Percentiles rank a stretch among this genome's conserved stretches.
These are phyloP conservation scores for Chrysaora quinquecirrha DNA, from an alignment of 30 jellyfish, hydroid and myxozoan species.

Conservation along the genomic window DNA sequence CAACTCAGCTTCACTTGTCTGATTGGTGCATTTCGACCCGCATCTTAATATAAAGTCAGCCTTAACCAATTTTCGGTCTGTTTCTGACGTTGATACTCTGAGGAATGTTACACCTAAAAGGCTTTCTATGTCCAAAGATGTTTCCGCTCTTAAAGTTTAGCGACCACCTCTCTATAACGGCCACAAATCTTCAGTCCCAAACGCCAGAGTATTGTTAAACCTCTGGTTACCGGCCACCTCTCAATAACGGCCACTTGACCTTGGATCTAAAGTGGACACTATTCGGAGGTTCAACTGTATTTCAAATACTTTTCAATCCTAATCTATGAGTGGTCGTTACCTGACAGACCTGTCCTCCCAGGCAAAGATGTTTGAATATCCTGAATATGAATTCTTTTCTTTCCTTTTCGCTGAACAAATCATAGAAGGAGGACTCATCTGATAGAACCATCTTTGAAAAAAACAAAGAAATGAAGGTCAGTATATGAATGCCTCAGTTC, in stretches of 20 bases:
- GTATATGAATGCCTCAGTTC: background rate
- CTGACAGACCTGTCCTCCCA: conserved; percentile 92
- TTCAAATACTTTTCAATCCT: background rate
- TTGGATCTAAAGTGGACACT: too few species aligned
- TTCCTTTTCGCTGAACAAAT: conserved; percentile 58
- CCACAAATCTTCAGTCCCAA: too few species aligned
- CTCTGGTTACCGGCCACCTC: background rate
- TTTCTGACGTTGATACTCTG: too few species aligned
- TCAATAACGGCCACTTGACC: too few species aligned
- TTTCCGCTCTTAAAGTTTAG: background rate
- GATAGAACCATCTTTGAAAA: conserved; percentile 71
- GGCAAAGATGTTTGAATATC: conserved; percentile 69
- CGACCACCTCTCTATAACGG: background rate
- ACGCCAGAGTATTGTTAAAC: background rate
- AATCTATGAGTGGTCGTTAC: conserved; percentile 5
- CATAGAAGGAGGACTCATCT: conserved; percentile 78
- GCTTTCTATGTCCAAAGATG: background rate
- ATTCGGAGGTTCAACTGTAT: background rate
- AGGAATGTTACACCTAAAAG: too few species aligned
- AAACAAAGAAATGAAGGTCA: background rate
- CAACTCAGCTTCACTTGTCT: too few species aligned
- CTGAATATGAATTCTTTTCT: conserved; percentile 64
- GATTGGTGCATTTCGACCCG: too few species aligned
- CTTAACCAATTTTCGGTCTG: too few species aligned
- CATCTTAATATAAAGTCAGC: too few species aligned